A percentile compares a stretch with the other conserved stretches of the same genome.
Conservation (phyloP, 2,113 vertebrate genomes). For the Spea bombifrons region DNA sequence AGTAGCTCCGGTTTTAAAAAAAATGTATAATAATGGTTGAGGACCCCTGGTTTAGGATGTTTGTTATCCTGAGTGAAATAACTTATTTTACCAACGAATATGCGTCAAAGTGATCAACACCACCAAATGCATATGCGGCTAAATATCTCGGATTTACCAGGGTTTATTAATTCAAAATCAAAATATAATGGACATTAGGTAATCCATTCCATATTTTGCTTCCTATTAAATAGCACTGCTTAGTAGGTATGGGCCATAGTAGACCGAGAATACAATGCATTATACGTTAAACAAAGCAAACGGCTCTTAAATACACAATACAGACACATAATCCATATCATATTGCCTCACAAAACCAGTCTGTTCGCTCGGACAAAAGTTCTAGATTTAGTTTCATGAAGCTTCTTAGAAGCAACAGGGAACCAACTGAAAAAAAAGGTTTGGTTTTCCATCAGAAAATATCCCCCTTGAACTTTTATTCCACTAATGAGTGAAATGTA, state of each 20-base stretch:
- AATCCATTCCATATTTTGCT: neutral
- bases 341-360: slow-evolving; percentile 18
- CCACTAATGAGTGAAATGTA: slow-evolving; percentile 25
- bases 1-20: too few species aligned
- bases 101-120: too few species aligned
- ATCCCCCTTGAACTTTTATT: slow-evolving; percentile 27
- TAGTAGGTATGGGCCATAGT: neutral
- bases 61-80: too few species aligned
- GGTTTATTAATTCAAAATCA: too few species aligned
- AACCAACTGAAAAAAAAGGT: neutral
- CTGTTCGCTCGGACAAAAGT: slow-evolving; percentile 17
- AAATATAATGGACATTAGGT: too few species aligned
- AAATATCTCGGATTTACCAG: too few species aligned
- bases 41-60: too few species aligned
- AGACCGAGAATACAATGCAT: neutral
- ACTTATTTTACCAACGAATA: too few species aligned
- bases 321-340: slow-evolving; percentile 23
- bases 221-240: neutral
- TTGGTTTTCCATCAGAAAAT: slow-evolving; percentile 28
- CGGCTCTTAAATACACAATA: neutral
- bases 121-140: too few species aligned
- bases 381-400: slow-evolving; percentile 31
- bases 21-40: too few species aligned
- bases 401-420: slow-evolving; percentile 4
- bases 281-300: neutral